phyloP scores from a whole-genome alignment of 2,888 invertebrate species.

The Leucophenga maculata region DNA sequence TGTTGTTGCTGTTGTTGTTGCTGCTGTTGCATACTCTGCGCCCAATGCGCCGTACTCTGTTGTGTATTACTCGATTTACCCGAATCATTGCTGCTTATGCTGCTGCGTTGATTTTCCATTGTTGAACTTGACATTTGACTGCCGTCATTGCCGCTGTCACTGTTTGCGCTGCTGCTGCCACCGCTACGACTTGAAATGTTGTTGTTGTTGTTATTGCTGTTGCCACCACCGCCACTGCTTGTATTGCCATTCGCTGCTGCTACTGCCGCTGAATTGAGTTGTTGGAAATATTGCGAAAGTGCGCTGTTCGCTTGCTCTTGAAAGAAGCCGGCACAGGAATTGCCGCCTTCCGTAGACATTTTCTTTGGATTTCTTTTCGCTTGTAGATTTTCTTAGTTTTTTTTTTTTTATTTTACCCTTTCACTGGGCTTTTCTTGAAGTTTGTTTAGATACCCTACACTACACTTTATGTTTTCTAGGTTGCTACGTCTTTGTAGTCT shows the following conservation, averaged over 20 bases:
- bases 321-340: slow-evolving; percentile 67
- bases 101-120: slow-evolving; percentile 51
- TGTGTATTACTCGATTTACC: slow-evolving; percentile 43
- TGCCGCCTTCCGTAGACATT: slow-evolving; percentile 59
- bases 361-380: not conserved
- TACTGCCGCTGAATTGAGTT: slow-evolving; percentile 62
- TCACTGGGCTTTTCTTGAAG: not conserved
- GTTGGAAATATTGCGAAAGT: slow-evolving; percentile 68
- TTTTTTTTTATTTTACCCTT: not conserved
- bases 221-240: slow-evolving; percentile 41
- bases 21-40: slow-evolving; percentile 42
- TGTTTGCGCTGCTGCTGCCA: slow-evolving; percentile 41
- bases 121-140: slow-evolving; percentile 45
- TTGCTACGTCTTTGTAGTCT: slow-evolving; percentile 54
- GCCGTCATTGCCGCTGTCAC: slow-evolving; percentile 43
- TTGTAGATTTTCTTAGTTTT: not conserved
- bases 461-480: slow-evolving; percentile 36
- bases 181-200: slow-evolving; percentile 34
- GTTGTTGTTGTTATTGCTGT: slow-evolving; percentile 45
- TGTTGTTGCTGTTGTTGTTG: slow-evolving; percentile 44
- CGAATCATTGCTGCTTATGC: slow-evolving; percentile 58
- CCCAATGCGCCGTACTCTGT: slow-evolving; percentile 40
- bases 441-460: not conserved
- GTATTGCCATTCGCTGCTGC: slow-evolving; percentile 46
- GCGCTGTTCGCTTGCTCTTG: slow-evolving; percentile 66